These are phyloP conservation scores for Ceratotherium simum DNA, from an alignment of 2,113 vertebrate genomes.

Conservation along the genomic window DNA sequence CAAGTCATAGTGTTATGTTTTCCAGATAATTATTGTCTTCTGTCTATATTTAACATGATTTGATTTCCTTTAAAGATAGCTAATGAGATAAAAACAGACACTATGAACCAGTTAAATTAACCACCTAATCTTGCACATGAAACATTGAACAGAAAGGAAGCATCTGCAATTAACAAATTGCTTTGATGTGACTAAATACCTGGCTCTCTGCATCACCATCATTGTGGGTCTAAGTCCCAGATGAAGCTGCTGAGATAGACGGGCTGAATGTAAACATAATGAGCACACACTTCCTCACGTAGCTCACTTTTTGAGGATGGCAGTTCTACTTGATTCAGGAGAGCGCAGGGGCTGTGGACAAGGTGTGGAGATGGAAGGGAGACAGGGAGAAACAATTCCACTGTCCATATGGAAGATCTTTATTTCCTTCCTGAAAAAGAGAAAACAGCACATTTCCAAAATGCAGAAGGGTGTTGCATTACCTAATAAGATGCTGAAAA, in stretches of 20 bases:
- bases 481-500: background rate
- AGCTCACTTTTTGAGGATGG: conserved; percentile 63
- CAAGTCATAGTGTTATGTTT: conserved; percentile 44
- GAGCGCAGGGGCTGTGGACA: background rate
- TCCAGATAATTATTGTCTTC: conserved; percentile 63
- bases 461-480: background rate
- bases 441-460: background rate
- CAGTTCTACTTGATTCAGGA: conserved; percentile 49
- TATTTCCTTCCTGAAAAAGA: background rate
- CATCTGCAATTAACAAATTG: conserved; percentile 85
- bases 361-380: background rate
- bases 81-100: conserved; percentile 79
- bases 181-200: conserved; percentile 86
- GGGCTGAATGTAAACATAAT: conserved; percentile 74
- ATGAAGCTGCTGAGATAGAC: conserved; percentile 58
- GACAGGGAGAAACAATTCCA: background rate
- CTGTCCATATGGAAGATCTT: background rate
- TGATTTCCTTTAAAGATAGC: conserved; percentile 74
- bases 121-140: conserved; percentile 86
- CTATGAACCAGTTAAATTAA: conserved; percentile 85
- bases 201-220: conserved; percentile 75
- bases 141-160: conserved; percentile 86
- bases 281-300: background rate
- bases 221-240: conserved; percentile 82
- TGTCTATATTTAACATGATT: conserved; percentile 62